Evolutionary conservation across 2,113 vertebrate genomes (phyloP).

Genomic region (Mustela lutreola): DNA sequence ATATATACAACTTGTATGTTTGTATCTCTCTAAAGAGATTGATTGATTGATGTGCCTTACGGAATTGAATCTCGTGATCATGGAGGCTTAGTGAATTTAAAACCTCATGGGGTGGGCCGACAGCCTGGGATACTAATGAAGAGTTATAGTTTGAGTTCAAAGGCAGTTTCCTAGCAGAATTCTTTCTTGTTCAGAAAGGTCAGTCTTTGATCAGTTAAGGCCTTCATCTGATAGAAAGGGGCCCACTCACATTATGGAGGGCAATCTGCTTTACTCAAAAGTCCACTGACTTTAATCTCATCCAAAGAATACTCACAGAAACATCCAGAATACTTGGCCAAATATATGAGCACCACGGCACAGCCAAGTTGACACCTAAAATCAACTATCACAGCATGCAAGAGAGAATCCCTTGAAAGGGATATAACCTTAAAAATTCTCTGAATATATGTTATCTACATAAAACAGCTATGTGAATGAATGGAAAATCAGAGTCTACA

Average conservation of each 20-base stretch:
- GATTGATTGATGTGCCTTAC: not conserved
- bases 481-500: not conserved
- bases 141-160: not conserved
- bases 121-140: not conserved
- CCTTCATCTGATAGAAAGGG: not conserved
- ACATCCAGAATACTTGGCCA: not conserved
- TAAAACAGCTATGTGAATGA: not conserved
- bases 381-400: not conserved
- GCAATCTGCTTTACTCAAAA: not conserved
- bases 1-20: not conserved
- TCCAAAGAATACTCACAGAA: not conserved
- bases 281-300: not conserved
- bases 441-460: not conserved
- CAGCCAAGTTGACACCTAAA: not conserved
- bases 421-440: not conserved
- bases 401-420: not conserved
- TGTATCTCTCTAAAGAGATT: not conserved
- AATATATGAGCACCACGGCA: not conserved
- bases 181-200: not conserved
- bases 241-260: too few relatives aligned
- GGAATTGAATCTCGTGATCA: not conserved
- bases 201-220: not conserved
- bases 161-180: not conserved
- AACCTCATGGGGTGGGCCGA: not conserved
- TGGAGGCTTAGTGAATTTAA: not conserved